Evolutionary conservation across 2,888 invertebrate genomes (phyloP).

Genomic region (Eumacrocentrus americanus): DNA sequence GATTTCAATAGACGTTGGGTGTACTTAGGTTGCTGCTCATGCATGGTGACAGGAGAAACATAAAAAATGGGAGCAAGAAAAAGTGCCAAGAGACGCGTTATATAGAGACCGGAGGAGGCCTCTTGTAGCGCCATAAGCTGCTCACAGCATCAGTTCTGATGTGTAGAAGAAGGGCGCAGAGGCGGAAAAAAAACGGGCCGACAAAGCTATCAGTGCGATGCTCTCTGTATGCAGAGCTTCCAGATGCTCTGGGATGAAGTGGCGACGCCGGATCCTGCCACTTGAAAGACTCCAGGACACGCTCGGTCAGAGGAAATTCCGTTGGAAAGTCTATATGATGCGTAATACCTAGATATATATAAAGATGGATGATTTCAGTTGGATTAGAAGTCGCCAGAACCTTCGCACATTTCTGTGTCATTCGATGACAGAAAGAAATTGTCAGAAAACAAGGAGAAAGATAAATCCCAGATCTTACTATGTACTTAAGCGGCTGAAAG

Average conservation of each 20-base stretch:
- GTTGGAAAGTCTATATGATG: neutral
- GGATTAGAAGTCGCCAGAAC: too few species aligned
- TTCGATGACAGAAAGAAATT: too few species aligned
- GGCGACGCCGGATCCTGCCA: constrained; percentile 3
- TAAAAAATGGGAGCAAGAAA: constrained; percentile 18
- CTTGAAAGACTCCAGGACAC: neutral
- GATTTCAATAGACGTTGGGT: neutral
- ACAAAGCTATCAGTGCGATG: constrained; percentile 52
- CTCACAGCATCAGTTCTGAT: too few species aligned
- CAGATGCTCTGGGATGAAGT: constrained; percentile 1
- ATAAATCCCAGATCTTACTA: too few species aligned
- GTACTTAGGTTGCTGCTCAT: neutral
- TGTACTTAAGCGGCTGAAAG: too few species aligned
- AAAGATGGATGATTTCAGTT: too few species aligned
- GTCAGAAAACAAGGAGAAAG: too few species aligned
- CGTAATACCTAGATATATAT: too few species aligned
- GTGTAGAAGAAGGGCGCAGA: neutral
- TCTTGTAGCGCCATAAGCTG: neutral
- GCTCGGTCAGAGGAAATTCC: neutral
- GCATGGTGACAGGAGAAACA: constrained; percentile 1
- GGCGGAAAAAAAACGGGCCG: constrained; percentile 37
- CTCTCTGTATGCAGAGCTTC: constrained; percentile 20
- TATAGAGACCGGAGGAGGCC: constrained; percentile 17
- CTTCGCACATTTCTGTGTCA: too few species aligned
- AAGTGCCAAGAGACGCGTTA: neutral